These are phyloP conservation scores for Agrenia bidenticulata DNA, from an alignment of 2,888 invertebrate genomes.

Conservation along the genomic window DNA sequence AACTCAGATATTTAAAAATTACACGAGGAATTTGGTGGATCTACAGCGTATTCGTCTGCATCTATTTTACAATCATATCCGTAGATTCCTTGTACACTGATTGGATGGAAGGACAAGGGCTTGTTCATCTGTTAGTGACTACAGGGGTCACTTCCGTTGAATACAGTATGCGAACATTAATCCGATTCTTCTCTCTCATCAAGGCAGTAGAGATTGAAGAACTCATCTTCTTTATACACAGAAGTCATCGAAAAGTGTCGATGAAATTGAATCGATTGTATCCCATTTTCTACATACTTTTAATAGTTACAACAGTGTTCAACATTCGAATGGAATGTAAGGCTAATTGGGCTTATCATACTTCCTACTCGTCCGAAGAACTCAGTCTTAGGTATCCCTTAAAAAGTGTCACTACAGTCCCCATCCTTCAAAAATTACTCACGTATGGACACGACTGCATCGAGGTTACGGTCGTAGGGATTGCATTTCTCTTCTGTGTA, in stretches of 20 bases:
- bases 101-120: background rate
- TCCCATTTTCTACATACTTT: background rate
- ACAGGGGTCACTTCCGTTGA: background rate
- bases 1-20: background rate
- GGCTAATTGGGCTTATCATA: background rate
- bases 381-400: background rate
- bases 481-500: background rate
- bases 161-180: background rate
- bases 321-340: constrained; percentile 5
- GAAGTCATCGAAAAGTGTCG: background rate
- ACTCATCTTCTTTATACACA: background rate
- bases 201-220: background rate
- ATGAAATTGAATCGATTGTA: background rate
- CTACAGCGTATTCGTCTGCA: background rate
- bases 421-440: background rate
- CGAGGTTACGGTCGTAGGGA: background rate
- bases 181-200: background rate
- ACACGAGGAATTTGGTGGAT: background rate
- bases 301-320: background rate
- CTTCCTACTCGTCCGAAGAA: background rate
- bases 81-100: background rate
- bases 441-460: background rate
- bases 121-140: background rate
- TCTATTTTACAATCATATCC: background rate
- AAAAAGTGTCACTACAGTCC: background rate